Evolutionary conservation across 2,113 vertebrate species (phyloP), one percentile per base, ranked within the genome.

Genomic region (Noturus placidus): DNA sequence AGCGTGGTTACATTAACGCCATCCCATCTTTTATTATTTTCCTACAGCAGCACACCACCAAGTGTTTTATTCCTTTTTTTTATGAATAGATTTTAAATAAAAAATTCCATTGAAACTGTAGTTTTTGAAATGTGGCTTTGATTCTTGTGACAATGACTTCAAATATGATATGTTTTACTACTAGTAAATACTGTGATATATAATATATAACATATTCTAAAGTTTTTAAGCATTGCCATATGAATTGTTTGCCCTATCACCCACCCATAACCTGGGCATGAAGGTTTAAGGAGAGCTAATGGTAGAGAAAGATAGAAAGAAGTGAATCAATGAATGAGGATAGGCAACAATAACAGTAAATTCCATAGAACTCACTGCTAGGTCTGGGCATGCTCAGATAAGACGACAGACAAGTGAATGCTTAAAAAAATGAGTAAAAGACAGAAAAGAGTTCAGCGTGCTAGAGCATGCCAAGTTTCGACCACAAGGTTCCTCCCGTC

Each of bases 401-500:
- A 30, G 74, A 85, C n/a, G 17, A 74, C 6, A 54, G 38, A 78
- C 79, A 56, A 67, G 83, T 54, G 86, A 83, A 61, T 46, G 59
- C 25, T 76, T 85, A 54, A 87, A 87, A 91, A 88, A 93, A 91
- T 10, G 70, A 84, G 87, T 89, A 85, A 78, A 85, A 67, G 56
- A 90, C 76, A 85, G 84, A 63, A 87, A 46, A 90, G 92, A 87
- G 70, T 92, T 86, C 90, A 92, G 92, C 94, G 93, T 90, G 95
- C 92, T 94, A 92, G 88, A 92, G 93, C 95, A 95, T 69, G 94
- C 91, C 83, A 91, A 83, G 93, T 95, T 95, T 95, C 93, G 85
- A 95, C 95, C 94, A 87, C 93, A 94, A 89, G 91, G 93, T 93
- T 93, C 94, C 95, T 95, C 94, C 93, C 91, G 86, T 91, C 46